Evolutionary conservation across 2,888 invertebrate species (phyloP).

Genomic region (Netelia melanura): DNA sequence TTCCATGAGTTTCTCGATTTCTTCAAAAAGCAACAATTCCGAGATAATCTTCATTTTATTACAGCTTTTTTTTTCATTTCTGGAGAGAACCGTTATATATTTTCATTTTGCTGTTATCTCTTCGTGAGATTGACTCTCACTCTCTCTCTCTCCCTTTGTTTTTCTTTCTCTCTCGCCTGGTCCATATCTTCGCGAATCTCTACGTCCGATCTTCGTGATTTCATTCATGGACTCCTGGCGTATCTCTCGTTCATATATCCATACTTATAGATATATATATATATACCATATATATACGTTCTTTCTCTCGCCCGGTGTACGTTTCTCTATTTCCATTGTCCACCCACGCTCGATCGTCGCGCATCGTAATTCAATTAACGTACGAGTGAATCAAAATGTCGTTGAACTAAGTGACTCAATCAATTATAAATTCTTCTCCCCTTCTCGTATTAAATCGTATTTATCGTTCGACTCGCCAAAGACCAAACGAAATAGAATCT

Average conservation of each 20-base stretch:
- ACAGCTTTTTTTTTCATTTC: background rate
- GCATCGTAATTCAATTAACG: conserved; percentile 60
- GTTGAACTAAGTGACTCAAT: conserved; percentile 63
- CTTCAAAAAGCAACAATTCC: conserved; percentile 41
- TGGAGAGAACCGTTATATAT: conserved; percentile 42
- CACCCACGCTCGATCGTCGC: conserved; percentile 47
- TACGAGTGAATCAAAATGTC: conserved; percentile 56
- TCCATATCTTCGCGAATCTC: conserved; percentile 37
- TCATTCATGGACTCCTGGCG: conserved; percentile 71
- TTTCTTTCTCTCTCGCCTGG: background rate
- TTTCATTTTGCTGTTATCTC: conserved; percentile 2
- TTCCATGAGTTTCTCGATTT: conserved; percentile 37
- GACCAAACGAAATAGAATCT: conserved; percentile 14
- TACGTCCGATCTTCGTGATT: conserved; percentile 65
- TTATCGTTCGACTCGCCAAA: conserved; percentile 33
- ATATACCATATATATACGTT: background rate
- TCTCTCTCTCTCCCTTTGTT: conserved; percentile 15
- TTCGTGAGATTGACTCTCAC: background rate
- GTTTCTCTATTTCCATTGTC: conserved; percentile 54
- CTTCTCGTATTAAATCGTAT: conserved; percentile 30
- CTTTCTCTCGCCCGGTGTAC: conserved; percentile 21
- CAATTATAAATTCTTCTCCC: conserved; percentile 59
- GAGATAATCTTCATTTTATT: conserved; percentile 11
- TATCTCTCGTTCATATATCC: conserved; percentile 12
- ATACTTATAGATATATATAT: background rate